These are phyloP conservation scores for Desoria tigrina DNA, from an alignment of 2,888 invertebrate species.

Conservation along the genomic window DNA sequence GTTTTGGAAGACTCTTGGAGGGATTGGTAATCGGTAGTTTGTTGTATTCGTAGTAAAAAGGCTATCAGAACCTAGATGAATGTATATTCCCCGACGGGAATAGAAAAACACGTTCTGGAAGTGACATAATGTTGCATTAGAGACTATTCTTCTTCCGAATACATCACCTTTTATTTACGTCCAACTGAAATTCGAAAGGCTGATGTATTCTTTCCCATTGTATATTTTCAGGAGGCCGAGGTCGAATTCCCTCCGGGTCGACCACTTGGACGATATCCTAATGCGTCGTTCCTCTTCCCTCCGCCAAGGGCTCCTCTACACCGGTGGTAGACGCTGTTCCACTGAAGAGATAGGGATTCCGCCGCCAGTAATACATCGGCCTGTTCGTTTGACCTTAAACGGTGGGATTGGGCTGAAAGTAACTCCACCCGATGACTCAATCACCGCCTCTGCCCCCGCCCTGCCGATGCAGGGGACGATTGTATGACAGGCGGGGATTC, in stretches of 20 bases:
- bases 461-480: conserved; percentile 75
- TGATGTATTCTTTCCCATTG: too few species aligned
- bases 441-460: conserved; percentile 45
- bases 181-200: too few species aligned
- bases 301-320: conserved; percentile 74
- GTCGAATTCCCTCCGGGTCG: conserved; percentile 80
- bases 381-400: conserved; percentile 67
- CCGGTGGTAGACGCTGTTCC: conserved; percentile 56
- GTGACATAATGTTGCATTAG: conserved; percentile 2
- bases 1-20: too few species aligned
- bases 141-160: not conserved
- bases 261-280: conserved; percentile 70
- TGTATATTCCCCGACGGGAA: not conserved
- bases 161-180: not conserved
- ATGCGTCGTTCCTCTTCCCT: conserved; percentile 80
- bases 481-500: conserved; percentile 73
- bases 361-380: conserved; percentile 42
- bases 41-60: too few species aligned
- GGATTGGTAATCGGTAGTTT: too few species aligned
- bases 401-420: conserved; percentile 82
- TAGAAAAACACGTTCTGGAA: not conserved
- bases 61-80: too few species aligned
- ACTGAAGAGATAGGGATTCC: conserved; percentile 50
- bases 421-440: conserved; percentile 67
- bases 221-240: conserved; percentile 56